Evolutionary conservation across 2,888 invertebrate species (phyloP).

Genomic region (Antheraea assamensis): DNA sequence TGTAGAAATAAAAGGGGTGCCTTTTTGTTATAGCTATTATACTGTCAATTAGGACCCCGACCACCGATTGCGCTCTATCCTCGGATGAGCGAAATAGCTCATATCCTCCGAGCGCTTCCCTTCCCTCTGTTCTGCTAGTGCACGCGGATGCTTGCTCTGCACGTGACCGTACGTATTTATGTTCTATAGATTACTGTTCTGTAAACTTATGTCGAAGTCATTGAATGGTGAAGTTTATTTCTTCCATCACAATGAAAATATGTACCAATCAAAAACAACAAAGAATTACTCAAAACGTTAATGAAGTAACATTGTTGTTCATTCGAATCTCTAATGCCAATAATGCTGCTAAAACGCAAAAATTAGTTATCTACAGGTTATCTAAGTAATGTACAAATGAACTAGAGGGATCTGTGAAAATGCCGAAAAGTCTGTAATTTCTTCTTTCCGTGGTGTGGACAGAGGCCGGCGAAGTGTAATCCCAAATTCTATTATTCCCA

Average conservation of each 20-base stretch:
- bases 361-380: no score
- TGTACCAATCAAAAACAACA: no score
- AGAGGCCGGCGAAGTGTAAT: no score
- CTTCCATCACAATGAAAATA: background rate
- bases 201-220: background rate
- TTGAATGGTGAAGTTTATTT: background rate
- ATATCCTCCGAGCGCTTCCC: constrained; percentile 61
- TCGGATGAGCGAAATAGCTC: constrained; percentile 58
- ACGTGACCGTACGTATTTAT: constrained; percentile 31
- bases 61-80: constrained; percentile 39
- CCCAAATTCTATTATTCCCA: no score
- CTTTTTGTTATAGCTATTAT: constrained; percentile 2
- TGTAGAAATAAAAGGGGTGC: background rate
- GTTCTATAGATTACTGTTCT: background rate
- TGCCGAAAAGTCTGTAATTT: no score
- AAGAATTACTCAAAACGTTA: no score
- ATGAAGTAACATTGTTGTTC: no score
- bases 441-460: no score
- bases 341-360: no score
- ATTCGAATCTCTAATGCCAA: no score
- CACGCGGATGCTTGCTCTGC: constrained; percentile 25
- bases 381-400: no score
- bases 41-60: constrained; percentile 8
- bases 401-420: no score
- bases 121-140: constrained; percentile 50